A percentile compares a stretch with the other conserved stretches of the same genome.
Conservation (phyloP, 2,888 invertebrate species). For the Eupithecia insigniata region DNA sequence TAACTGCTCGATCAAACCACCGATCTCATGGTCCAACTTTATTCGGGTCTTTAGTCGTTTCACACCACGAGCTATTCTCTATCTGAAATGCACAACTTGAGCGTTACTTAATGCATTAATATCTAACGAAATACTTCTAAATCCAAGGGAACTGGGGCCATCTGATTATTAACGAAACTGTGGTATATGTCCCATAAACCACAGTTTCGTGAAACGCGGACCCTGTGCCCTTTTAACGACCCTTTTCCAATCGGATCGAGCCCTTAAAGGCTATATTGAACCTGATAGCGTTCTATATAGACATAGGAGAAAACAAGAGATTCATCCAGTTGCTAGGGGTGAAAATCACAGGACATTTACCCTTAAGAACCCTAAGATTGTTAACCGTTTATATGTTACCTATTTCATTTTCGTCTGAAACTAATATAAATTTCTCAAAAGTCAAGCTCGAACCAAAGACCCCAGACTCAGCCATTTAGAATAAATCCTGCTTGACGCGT, state of each 20-base stretch:
- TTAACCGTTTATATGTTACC: too few relatives aligned
- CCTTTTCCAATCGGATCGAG: neutral
- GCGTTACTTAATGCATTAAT: neutral
- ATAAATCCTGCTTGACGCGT: slow-evolving; percentile 16
- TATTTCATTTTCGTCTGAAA: neutral
- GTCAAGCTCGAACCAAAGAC: neutral
- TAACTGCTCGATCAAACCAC: neutral
- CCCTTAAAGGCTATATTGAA: neutral
- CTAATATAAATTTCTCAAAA: neutral
- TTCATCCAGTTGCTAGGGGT: neutral
- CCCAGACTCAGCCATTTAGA: neutral
- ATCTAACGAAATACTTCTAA: neutral
- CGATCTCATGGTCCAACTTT: neutral
- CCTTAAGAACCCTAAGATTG: too few relatives aligned
- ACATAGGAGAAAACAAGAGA: slow-evolving; percentile 27
- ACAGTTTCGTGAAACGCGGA: too few relatives aligned
- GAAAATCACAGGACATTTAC: too few relatives aligned
- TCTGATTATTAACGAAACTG: slow-evolving; percentile 53
- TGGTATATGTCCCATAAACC: too few relatives aligned
- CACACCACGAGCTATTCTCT: too few relatives aligned
- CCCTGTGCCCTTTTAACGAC: slow-evolving; percentile 2
- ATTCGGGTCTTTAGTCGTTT: too few relatives aligned
- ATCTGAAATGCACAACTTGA: neutral
- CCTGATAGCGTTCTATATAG: neutral
- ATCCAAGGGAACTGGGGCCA: neutral